A percentile compares a stretch with the other conserved stretches of the same genome.
Evolutionary conservation across 2,888 invertebrate species (phyloP).

Genomic region (Panopea generosa): DNA sequence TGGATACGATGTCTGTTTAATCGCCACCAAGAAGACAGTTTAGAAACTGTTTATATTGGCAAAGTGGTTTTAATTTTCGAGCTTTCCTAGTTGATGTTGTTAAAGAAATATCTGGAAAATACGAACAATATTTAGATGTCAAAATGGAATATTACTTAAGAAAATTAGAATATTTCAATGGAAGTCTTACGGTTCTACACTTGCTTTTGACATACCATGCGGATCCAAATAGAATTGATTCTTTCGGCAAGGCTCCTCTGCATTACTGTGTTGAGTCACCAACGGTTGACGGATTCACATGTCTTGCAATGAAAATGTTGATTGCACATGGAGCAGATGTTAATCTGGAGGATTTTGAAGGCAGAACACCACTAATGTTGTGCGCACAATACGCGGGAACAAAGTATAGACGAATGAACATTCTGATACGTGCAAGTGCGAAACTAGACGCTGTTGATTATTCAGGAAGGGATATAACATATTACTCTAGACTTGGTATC

Average conservation of each 20-base stretch:
- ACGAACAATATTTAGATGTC: too few species aligned
- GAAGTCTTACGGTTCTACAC: background rate
- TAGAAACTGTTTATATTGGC: too few species aligned
- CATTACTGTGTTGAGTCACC: conserved; percentile 24
- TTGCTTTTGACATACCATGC: conserved; percentile 6
- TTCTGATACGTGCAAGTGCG: conserved; percentile 22
- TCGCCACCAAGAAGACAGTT: too few species aligned
- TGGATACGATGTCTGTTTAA: too few species aligned
- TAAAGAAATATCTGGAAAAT: too few species aligned
- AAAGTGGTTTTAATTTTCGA: too few species aligned
- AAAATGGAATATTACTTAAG: too few species aligned
- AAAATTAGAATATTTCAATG: too few species aligned
- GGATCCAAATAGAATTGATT: conserved; percentile 23
- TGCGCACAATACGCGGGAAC: conserved; percentile 7
- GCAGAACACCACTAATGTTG: conserved; percentile 24
- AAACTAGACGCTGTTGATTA: conserved; percentile 8
- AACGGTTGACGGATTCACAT: conserved; percentile 13
- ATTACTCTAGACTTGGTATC: background rate
- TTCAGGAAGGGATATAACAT: background rate
- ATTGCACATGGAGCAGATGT: conserved; percentile 26
- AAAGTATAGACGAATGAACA: conserved; percentile 23
- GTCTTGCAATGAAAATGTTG: conserved; percentile 25
- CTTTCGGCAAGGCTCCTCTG: conserved; percentile 14
- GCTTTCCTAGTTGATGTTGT: too few species aligned
- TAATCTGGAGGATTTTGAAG: conserved; percentile 20